A percentile compares a stretch with the other conserved stretches of the same genome.
phyloP scores from a whole-genome alignment of 2,113 vertebrate species.

The Nicator chloris region DNA sequence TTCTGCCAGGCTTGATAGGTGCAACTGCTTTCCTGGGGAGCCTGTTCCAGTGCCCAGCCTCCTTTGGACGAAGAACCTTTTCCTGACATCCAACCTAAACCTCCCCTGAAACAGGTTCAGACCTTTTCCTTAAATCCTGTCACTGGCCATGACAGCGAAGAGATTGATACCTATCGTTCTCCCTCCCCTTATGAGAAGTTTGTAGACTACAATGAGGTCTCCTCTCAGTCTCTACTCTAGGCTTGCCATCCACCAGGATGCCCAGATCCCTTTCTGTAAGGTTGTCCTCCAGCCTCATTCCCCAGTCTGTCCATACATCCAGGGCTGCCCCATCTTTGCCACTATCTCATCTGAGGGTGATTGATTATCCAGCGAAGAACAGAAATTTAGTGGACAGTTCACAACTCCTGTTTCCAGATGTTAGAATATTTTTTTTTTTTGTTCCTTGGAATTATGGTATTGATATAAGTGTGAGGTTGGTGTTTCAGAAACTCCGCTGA shows the following conservation, averaged over 20 bases:
- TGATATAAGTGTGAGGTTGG: neutral
- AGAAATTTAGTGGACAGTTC: neutral
- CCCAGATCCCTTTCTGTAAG: neutral
- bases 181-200: neutral
- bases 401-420: neutral
- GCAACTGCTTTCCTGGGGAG: neutral
- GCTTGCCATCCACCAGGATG: neutral
- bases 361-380: neutral
- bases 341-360: neutral
- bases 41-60: rapidly evolving
- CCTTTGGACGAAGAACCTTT: neutral
- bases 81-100: neutral
- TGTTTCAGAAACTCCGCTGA: neutral
- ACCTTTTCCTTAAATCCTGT: neutral
- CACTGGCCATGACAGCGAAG: rapidly evolving
- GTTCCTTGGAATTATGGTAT: neutral
- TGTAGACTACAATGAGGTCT: neutral
- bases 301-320: neutral
- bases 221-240: too few relatives aligned
- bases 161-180: neutral
- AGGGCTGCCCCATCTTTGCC: neutral
- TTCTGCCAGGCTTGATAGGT: neutral
- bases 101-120: neutral
- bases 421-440: neutral
- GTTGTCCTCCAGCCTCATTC: neutral